These are phyloP conservation scores for Plagodis pulveraria DNA, from an alignment of 2,888 invertebrate genomes.

Conservation along the genomic window DNA sequence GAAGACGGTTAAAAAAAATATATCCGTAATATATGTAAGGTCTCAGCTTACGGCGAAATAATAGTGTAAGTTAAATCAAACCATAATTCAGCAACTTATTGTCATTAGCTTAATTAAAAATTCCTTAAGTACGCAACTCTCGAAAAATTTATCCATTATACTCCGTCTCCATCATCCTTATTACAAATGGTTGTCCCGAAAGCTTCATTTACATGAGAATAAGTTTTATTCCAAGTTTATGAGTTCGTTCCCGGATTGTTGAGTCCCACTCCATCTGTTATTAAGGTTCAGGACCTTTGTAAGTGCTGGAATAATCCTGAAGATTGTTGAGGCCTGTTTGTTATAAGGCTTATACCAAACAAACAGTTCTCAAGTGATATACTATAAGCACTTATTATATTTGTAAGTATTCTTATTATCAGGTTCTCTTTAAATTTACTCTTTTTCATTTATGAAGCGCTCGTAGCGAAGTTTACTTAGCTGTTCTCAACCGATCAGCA, in stretches of 20 bases:
- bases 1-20: no score
- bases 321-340: no score
- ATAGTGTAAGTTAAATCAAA: not conserved
- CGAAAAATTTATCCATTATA: slow-evolving; percentile 18
- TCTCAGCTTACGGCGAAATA: no score
- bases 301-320: slow-evolving; percentile 7
- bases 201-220: slow-evolving; percentile 25
- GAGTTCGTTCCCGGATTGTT: slow-evolving; percentile 17
- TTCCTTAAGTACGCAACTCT: slow-evolving; percentile 9
- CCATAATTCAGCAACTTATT: not conserved
- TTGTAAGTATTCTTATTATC: no score
- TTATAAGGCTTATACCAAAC: no score
- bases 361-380: not conserved
- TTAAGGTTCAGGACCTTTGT: not conserved
- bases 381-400: no score
- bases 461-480: no score
- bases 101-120: slow-evolving; percentile 16
- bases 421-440: no score
- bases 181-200: slow-evolving; percentile 16
- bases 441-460: no score
- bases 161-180: slow-evolving; percentile 9
- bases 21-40: no score
- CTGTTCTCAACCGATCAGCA: no score
- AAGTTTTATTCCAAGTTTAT: slow-evolving; percentile 23
- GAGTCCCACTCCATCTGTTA: slow-evolving; percentile 12